A percentile compares a stretch with the other conserved stretches of the same genome.
Evolutionary conservation across 2,888 invertebrate species (phyloP).

Genomic region (Cheilosia urbana): DNA sequence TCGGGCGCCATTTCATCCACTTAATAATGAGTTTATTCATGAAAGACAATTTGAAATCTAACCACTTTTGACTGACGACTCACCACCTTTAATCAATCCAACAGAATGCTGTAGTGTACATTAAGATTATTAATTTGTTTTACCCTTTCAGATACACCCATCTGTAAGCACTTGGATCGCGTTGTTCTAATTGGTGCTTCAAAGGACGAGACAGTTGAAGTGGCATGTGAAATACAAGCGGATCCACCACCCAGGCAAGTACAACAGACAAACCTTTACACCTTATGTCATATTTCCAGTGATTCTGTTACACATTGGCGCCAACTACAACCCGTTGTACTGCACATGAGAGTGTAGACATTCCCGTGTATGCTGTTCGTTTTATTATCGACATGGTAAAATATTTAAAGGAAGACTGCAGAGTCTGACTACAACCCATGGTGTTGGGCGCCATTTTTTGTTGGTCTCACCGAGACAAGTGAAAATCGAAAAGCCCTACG

Average conservation of each 20-base stretch:
- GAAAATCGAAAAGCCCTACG: not conserved
- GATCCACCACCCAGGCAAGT: constrained; percentile 90
- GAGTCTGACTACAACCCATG: no score
- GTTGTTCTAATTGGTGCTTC: constrained; percentile 94
- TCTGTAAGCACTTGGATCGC: constrained; percentile 89
- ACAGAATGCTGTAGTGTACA: not conserved
- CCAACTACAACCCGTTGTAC: constrained; percentile 27
- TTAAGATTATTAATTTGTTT: not conserved
- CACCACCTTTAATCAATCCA: not conserved
- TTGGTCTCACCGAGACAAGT: not conserved
- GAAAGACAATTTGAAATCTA: not conserved
- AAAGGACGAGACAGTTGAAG: constrained; percentile 93
- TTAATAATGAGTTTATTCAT: not conserved
- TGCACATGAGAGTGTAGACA: constrained; percentile 14
- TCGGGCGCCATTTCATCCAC: no score
- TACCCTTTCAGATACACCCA: constrained; percentile 89
- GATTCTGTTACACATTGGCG: not conserved
- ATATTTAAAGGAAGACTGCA: constrained; percentile 3
- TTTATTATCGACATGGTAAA: constrained; percentile 40
- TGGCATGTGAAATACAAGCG: constrained; percentile 95
- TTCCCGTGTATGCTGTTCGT: not conserved
- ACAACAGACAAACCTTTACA: not conserved
- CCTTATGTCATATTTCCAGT: not conserved
- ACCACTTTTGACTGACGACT: not conserved
- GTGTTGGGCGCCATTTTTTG: not conserved